Base-by-base conservation (phyloP, 1,140 invertebrate genomes). In the Aethina tumida region DNA sequence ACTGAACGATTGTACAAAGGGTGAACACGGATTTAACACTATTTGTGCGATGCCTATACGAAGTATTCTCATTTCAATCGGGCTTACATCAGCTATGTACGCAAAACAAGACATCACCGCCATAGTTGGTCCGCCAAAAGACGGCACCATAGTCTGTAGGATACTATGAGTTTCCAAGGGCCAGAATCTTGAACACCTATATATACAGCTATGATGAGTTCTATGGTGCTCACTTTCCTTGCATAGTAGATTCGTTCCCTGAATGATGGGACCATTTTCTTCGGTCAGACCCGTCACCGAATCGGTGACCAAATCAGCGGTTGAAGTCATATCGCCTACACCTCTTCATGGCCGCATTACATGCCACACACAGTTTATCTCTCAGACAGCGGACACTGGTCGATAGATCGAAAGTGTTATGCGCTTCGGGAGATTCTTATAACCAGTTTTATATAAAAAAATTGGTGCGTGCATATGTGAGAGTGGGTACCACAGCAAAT, bases 31-130 rank as follows among this genome's bases (percentile, higher is more conserved):
- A 21, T 45, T 67, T 39, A 71, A 51, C 28, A 70, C 68, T 19
- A 71, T 62, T 52, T 73, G 70, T 0, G 65, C 66, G 6, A 74
- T 49, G 5, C 69, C 71, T 3, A 73, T 61, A 37, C 70, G 57
- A 38, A 71, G 66, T 0, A 71, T 74, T 41, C 71, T 62, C 19
- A 63, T 60, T 49, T 72, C 59, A 32, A 66, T 43, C 18, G 61
- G 62, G 9, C 70, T 74, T 4, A 73, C 61, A 42, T 74, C 71
- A 47, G 70, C 68, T 15, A 74, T 70, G 34, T 73, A 73, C 36
- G 70, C 68, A 36, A 71, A 73, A 4, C 68, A 62, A n/a, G 69
- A 66, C 52, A 73, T 62, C 34, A 66, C 64, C 19, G 72, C 56
- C 58, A 67, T 62, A 0, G 67, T 64, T 64, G 66, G 67, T 24